Conservation (phyloP, 2,888 invertebrate genomes). For the Conops quadrifasciatus region DNA sequence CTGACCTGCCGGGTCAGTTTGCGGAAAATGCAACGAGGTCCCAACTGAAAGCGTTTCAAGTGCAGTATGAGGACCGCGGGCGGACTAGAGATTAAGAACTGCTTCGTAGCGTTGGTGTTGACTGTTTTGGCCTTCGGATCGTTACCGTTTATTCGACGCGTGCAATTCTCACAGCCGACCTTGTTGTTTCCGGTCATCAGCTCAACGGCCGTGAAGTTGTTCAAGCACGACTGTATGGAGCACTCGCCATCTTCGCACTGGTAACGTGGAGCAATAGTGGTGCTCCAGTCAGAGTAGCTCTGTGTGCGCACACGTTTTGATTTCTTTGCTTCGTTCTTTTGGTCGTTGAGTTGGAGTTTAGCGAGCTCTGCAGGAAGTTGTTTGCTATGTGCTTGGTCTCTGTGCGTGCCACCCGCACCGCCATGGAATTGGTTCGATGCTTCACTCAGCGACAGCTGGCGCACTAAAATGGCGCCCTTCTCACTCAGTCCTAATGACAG, state of each 20-base stretch:
- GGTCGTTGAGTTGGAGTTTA: constrained; percentile 38
- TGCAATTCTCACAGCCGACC: constrained; percentile 92
- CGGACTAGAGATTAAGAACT: constrained; percentile 86
- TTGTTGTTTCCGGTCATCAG: constrained; percentile 91
- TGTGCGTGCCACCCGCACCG: constrained; percentile 33
- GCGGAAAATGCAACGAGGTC: constrained; percentile 74
- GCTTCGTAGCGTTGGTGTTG: constrained; percentile 83
- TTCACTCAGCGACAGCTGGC: constrained; percentile 52
- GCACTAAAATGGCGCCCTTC: constrained; percentile 58
- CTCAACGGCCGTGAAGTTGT: constrained; percentile 91
- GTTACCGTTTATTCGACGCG: constrained; percentile 74
- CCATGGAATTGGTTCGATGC: constrained; percentile 41
- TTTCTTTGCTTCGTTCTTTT: constrained; percentile 44
- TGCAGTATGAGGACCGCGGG: constrained; percentile 95
- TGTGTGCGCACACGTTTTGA: constrained; percentile 60
- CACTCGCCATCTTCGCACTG: constrained; percentile 80
- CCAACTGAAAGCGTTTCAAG: constrained; percentile 93
- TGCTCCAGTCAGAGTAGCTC: constrained; percentile 65
- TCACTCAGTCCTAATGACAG: constrained; percentile 59
- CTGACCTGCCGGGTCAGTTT: constrained; percentile 88
- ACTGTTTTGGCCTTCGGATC: constrained; percentile 77
- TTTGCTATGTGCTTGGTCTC: constrained; percentile 21
- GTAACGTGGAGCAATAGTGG: constrained; percentile 74
- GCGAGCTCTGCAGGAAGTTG: constrained; percentile 47
- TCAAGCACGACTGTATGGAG: constrained; percentile 88